Base-by-base conservation (phyloP, 1,140 invertebrate genomes). In the Sycophila sp. region DNA sequence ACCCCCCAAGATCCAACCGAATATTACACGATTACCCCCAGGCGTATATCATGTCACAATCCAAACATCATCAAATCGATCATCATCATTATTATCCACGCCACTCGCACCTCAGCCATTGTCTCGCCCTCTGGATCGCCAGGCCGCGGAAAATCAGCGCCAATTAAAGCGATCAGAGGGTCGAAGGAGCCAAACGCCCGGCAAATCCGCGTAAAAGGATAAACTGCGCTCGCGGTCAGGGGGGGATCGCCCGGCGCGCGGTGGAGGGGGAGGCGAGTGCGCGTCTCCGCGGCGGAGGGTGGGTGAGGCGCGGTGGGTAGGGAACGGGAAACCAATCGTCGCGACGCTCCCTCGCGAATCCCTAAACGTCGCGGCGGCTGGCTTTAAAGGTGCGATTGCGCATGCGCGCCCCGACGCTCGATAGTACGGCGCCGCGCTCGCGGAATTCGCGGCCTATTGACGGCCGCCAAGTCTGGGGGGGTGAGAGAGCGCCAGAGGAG, bases 241-340 rank as follows among this genome's bases (percentile, higher is more conserved):
- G 38, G 10, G 24, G n/a, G 64, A 36, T 55, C 4, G 47, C 28
- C 8, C 2, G 38, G 36, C 10, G 4, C 22, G 19, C 2, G 34
- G 17, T 32, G 32, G 64, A 67, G 11, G 24, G 30, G 47, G 53
- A 24, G 17, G 53, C 13, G 28, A 13, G 32, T n/a, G n/a, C n/a
- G n/a, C n/a, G n/a, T n/a, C n/a, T n/a, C n/a, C n/a, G 38, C 19
- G 40, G 49, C 30, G 55, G 38, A 58, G 64, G 65, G 42, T 47
- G 55, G 40, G 55, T 36, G 49, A 32, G 28, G 11, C 34, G 26
- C 40, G 58, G 36, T 40, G 38, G 58, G 67, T 42, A 62, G 58
- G 47, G 68, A 56, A 36, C 40, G 68, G 69, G 66, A 71, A 71
- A 71, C 69, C 69, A 71, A 71, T 71, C 62, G 62, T 65, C 53